Conservation (phyloP, 2,113 vertebrate genomes). For the Leucopternis melanops region DNA sequence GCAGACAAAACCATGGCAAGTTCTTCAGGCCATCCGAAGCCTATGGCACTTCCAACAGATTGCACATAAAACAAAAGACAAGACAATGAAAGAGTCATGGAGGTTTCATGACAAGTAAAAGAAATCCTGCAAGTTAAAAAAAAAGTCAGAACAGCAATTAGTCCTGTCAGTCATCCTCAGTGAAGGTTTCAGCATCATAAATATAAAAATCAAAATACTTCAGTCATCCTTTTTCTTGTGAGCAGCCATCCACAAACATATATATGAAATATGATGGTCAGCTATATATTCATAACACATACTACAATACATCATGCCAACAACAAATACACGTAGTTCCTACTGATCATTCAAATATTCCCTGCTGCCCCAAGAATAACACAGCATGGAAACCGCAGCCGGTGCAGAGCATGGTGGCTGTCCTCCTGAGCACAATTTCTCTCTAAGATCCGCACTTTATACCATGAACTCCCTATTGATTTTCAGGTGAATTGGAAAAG, state of each 20-base stretch:
- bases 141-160: neutral
- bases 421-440: neutral
- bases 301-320: neutral
- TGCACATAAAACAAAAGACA: neutral
- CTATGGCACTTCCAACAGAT: neutral
- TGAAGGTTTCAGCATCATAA: neutral
- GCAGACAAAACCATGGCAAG: neutral
- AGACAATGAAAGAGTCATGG: neutral
- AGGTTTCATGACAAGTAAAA: neutral
- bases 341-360: neutral
- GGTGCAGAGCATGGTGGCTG: neutral
- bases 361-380: neutral
- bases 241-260: neutral
- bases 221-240: neutral
- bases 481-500: neutral
- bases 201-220: neutral
- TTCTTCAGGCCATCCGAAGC: neutral
- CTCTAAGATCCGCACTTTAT: neutral
- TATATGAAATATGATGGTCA: neutral
- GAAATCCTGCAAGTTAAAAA: neutral
- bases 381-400: neutral
- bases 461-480: neutral
- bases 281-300: neutral
- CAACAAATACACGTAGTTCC: neutral
- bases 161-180: neutral